Base-by-base conservation (phyloP, 92 coral and sea anemone species). In the Actinernus sp. region DNA sequence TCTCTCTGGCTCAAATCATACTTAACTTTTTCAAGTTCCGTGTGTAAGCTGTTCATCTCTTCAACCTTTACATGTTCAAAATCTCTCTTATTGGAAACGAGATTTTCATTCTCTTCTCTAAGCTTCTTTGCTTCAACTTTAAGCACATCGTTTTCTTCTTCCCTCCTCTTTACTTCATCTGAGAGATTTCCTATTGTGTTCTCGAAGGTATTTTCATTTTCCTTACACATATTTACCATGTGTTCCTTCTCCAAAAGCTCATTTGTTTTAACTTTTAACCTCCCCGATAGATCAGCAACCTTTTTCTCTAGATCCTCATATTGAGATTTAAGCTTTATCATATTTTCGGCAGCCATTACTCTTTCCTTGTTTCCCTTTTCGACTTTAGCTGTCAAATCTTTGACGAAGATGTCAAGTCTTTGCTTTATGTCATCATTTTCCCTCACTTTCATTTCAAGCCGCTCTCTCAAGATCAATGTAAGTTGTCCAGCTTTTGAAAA, bases 31-130 rank as follows among this genome's bases (percentile, higher is more conserved):
- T 70, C 81, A 2, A 84, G 23, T 25, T 76, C 81, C 26, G 22
- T 49, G 21, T 50, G 78, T 10, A 84, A 31, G 48, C 52, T 67
- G 26, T 63, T 44, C 1, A 78, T 37, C 21, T 85, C 76, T 8
- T 72, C 74, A 13, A 32, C 48, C 25, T 59, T 81, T 36, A 28
- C 49, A 18, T 34, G 27, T 49, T 70, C 68, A 22, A 60, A 34
- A 22, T 47, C 68, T 32, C 51, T 48, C 56, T 62, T 12, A 8
- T 18, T 72, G 33, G 59, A 68, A 18, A 51, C 69, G 1, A 72
- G 68, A 26, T 61, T 39, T 61, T 72, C 69, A 11, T 69, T 41
- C 63, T 70, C 11, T 60, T 18, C 44, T 9, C 51, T 29, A 22
- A 63, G 57, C 3, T 26, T 39, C 40, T 39, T 74, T 2, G 65